A percentile compares a stretch with the other conserved stretches of the same genome.
Conservation (phyloP, 1,140 invertebrate species). For the Schlechtendalia chinensis region DNA sequence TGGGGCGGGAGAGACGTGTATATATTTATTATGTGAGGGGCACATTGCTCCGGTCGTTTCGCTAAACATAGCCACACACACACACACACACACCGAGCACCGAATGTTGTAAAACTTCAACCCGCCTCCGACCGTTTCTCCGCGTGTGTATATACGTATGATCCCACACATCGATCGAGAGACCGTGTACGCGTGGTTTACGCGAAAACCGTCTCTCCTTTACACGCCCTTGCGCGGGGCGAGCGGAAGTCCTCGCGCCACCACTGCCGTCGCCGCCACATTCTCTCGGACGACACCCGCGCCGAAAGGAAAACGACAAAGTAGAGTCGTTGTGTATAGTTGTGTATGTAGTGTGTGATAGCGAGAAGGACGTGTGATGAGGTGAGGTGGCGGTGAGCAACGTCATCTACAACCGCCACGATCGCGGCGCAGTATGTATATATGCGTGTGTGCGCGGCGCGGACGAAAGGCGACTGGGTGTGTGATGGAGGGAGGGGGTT, state of each 20-base stretch:
- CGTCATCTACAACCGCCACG: not conserved
- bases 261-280: not conserved
- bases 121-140: not conserved
- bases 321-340: not conserved
- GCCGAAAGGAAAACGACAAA: not conserved
- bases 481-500: constrained; percentile 10
- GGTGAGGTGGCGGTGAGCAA: not conserved
- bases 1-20: constrained; percentile 34
- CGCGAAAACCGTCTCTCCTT: not conserved
- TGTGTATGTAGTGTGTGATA: not conserved
- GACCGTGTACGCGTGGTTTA: not conserved
- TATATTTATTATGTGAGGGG: constrained; percentile 48
- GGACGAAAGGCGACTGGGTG: not conserved
- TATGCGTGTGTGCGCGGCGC: not conserved
- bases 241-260: not conserved
- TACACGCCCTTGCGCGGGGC: not conserved
- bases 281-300: not conserved
- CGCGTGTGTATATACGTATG: not conserved
- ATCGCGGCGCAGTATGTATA: not conserved
- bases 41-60: constrained; percentile 43
- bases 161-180: constrained; percentile 22
- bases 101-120: constrained; percentile 44
- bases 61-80: constrained; percentile 36
- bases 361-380: not conserved
- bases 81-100: constrained; percentile 1